Conservation (phyloP, 2,888 invertebrate species). For the Coelopa pilipes region DNA sequence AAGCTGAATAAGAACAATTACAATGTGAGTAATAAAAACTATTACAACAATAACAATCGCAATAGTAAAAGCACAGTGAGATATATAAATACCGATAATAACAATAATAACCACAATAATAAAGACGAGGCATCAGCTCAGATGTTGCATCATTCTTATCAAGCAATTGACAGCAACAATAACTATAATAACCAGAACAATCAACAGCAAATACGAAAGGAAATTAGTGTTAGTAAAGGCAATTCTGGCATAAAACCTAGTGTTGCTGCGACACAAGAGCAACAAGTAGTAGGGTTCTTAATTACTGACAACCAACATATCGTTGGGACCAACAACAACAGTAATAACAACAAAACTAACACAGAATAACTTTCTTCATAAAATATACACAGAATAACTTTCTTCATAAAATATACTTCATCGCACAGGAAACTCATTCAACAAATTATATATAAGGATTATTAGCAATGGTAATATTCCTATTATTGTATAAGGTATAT, state of each 20-base stretch:
- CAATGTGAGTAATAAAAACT: neutral
- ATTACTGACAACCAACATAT: too few species aligned
- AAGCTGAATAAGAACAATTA: conserved; percentile 9
- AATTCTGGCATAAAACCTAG: conserved; percentile 2
- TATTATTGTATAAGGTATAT: too few species aligned
- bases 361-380: neutral
- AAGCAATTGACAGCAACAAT: conserved; percentile 6
- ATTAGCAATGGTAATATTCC: too few species aligned
- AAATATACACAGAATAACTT: too few species aligned
- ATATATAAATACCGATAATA: neutral
- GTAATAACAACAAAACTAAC: neutral
- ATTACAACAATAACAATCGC: conserved; percentile 6
- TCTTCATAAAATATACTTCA: too few species aligned
- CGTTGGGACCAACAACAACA: neutral
- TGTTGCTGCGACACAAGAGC: neutral
- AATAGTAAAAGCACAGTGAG: neutral
- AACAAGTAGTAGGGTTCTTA: neutral
- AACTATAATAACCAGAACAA: conserved; percentile 11
- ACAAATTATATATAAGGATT: too few species aligned
- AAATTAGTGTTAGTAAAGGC: neutral
- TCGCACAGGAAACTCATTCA: too few species aligned
- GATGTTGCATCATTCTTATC: neutral
- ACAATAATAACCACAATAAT: conserved; percentile 7
- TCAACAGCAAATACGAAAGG: neutral
- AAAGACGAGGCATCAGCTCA: neutral